phyloP scores from a whole-genome alignment of 1,140 invertebrate genomes.

The Caenorhabditis elegans region DNA sequence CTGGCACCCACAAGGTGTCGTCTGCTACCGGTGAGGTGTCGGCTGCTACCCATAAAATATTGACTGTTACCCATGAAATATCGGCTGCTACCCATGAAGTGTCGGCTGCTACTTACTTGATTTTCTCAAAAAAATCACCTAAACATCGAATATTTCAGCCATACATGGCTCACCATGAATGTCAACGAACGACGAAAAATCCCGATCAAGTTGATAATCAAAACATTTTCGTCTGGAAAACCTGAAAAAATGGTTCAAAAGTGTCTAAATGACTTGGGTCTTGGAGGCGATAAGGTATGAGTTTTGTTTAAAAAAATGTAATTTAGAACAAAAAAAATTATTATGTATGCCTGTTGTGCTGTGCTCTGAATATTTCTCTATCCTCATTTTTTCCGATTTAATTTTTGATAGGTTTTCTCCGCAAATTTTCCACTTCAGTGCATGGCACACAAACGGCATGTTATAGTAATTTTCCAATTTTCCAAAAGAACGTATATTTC shows the following conservation, averaged over 20 bases:
- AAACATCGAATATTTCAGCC: slow-evolving; percentile 73
- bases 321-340: slow-evolving; percentile 34
- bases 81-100: too few relatives aligned
- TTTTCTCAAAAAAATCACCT: neutral
- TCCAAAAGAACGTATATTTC: too few relatives aligned
- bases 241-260: slow-evolving; percentile 98
- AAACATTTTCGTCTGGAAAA: slow-evolving; percentile 92
- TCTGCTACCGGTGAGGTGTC: too few relatives aligned
- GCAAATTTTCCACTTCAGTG: too few relatives aligned
- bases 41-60: too few relatives aligned
- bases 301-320: neutral
- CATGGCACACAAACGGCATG: slow-evolving; percentile 20
- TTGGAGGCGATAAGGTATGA: slow-evolving; percentile 88
- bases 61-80: too few relatives aligned
- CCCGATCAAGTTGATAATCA: slow-evolving; percentile 90
- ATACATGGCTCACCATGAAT: slow-evolving; percentile 91
- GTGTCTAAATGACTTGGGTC: slow-evolving; percentile 85
- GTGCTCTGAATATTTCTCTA: slow-evolving; percentile 28
- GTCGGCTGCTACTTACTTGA: too few relatives aligned
- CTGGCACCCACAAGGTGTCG: too few relatives aligned
- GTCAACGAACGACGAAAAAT: slow-evolving; percentile 92
- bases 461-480: neutral
- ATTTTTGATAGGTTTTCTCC: too few relatives aligned
- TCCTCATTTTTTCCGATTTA: too few relatives aligned
- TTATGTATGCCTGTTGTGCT: slow-evolving; percentile 51